Conservation (phyloP, 2,113 vertebrate genomes). For the Ardeotis arabs region DNA sequence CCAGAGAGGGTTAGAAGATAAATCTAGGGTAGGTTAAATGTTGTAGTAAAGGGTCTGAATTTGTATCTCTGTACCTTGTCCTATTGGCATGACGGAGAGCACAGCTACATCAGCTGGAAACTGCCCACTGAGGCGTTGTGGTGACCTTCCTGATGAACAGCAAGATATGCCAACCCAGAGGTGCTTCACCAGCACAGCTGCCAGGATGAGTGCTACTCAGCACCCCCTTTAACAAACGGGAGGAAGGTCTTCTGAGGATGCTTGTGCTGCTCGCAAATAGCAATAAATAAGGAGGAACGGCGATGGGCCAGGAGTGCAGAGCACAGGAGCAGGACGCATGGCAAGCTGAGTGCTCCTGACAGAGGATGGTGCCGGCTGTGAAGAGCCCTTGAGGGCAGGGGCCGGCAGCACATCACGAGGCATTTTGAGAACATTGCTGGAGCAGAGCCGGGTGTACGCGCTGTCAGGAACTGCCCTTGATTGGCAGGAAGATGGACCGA, state of each 20-base stretch:
- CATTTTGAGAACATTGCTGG: not conserved
- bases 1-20: not conserved
- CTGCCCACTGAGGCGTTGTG: not conserved
- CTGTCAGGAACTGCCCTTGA: not conserved
- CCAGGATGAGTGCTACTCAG: not conserved
- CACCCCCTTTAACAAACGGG: not conserved
- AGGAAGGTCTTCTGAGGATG: not conserved
- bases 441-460: not conserved
- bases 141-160: not conserved
- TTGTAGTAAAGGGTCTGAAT: not conserved
- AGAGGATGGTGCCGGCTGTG: not conserved
- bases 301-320: accelerated
- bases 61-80: not conserved
- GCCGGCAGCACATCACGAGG: not conserved
- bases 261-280: not conserved
- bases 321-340: accelerated
- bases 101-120: not conserved
- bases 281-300: not conserved
- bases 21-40: not conserved
- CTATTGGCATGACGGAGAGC: not conserved
- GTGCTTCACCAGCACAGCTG: not conserved
- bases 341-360: not conserved
- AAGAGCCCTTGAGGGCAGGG: not conserved
- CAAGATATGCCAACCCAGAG: not conserved
- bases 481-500: not conserved